A percentile compares a stretch with the other conserved stretches of the same genome.
phyloP scores from a whole-genome alignment of 2,797 vertebrate genomes.

The Otus scops region DNA sequence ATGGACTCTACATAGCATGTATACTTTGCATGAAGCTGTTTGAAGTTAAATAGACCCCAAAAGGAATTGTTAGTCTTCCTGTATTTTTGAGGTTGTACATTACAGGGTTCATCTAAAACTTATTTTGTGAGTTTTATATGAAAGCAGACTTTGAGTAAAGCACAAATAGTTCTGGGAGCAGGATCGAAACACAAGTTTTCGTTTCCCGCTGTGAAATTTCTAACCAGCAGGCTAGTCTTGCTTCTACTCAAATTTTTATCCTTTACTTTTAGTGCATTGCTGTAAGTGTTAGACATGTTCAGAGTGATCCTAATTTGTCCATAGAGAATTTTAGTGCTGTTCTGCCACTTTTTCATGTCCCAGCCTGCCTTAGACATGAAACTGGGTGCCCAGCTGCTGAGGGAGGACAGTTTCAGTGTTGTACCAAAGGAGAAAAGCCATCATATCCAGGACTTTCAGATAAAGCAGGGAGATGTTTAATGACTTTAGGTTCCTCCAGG shows the following conservation, averaged over 20 bases:
- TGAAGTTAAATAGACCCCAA: background rate
- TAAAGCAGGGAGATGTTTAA: background rate
- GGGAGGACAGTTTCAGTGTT: background rate
- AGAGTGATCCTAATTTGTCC: background rate
- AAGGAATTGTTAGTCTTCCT: background rate
- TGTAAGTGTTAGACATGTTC: background rate
- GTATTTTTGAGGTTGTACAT: background rate
- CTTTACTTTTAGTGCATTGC: background rate
- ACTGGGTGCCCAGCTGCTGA: background rate
- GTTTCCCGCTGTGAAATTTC: background rate
- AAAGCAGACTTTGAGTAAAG: background rate
- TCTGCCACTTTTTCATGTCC: background rate
- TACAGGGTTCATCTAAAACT: background rate
- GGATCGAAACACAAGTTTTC: background rate
- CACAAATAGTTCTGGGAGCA: background rate
- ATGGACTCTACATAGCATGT: background rate
- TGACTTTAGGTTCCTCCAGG: background rate
- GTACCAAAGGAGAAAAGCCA: background rate
- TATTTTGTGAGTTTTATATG: background rate
- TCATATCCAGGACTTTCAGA: background rate
- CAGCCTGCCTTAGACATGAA: background rate
- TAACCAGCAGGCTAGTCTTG: background rate
- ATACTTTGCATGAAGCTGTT: background rate
- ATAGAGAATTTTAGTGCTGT: background rate
- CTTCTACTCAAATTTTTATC: background rate